Percentiles rank a stretch among this genome's conserved stretches.
Conservation (phyloP, 2,797 vertebrate species). For the Manis pentadactyla region DNA sequence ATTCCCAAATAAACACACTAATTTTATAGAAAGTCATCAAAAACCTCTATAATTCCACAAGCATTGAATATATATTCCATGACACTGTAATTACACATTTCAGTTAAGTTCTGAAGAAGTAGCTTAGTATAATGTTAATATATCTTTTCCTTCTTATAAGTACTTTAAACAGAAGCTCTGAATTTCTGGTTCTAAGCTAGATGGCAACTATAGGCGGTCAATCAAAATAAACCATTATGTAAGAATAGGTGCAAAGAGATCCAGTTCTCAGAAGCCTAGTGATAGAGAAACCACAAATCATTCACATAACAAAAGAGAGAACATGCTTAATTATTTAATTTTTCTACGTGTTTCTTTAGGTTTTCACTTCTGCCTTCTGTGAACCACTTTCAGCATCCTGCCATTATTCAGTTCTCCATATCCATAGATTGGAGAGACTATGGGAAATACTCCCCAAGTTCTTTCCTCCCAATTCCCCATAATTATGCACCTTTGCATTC, state of each 20-base stretch:
- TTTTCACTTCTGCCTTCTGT: neutral
- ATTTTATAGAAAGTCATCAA: neutral
- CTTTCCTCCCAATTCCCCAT: neutral
- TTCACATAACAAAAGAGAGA: neutral
- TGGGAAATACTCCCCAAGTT: neutral
- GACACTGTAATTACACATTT: neutral
- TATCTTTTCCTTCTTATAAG: neutral
- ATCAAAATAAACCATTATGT: neutral
- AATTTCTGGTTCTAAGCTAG: neutral
- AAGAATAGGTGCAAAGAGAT: neutral
- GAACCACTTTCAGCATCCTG: neutral
- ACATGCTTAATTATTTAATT: neutral
- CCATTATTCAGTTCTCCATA: neutral
- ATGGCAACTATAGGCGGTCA: neutral
- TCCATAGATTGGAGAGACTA: neutral
- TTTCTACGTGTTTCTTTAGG: neutral
- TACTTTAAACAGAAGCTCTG: neutral
- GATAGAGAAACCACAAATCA: neutral
- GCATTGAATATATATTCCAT: neutral
- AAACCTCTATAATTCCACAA: neutral
- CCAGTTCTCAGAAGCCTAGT: neutral
- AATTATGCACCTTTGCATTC: neutral
- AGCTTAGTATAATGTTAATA: neutral
- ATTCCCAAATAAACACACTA: neutral
- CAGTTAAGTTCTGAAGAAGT: neutral